Base-by-base conservation (phyloP, 2,113 vertebrate genomes). In the Gobio gobio region DNA sequence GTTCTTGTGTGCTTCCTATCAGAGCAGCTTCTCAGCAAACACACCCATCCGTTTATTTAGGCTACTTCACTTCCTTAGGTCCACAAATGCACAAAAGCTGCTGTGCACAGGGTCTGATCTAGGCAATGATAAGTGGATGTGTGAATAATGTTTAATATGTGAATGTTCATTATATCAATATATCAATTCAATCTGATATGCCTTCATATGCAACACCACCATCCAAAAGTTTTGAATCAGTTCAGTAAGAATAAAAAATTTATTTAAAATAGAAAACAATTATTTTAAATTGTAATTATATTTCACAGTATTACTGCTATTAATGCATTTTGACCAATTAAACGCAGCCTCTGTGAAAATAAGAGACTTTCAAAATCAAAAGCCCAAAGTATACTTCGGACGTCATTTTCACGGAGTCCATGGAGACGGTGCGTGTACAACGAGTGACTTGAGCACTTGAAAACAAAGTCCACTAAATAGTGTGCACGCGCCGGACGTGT, bases 21-120 rank as follows among this genome's bases (percentile, higher is more conserved):
- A 49, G 61, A 47, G 40, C 58, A 1, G 7, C 40, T 73, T 66
- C 49, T 76, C 49, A 58, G 54, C 72, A 66, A 36, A 78, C 75
- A 83, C 79, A 78, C 70, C 80, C 59, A 36, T 66, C 29, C 49
- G 59, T 80, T 66, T 80, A 49, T 49, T 76, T 77, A 54, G 49
- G 26, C 49, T 56, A 29, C 13, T 64, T 26, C 14, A 72, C 68
- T 61, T 75, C 68, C 72, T 43, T 16, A 45, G 43, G 24, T 47
- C 47, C 43, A 49, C 61, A 20, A 59, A 49, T 63, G 47, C 59
- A 77, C 73, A 36, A 78, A 61, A 45, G 36, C 33, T 61, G 33
- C n/a, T 78, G 36, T 43, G 76, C 33, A 61, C 51, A 40, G 16
- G 5, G 2, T 56, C 6, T 43, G 5, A 73, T 73, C 43, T 26